Conservation (phyloP, 2,888 invertebrate species). For the Shargacucullia verbasci region DNA sequence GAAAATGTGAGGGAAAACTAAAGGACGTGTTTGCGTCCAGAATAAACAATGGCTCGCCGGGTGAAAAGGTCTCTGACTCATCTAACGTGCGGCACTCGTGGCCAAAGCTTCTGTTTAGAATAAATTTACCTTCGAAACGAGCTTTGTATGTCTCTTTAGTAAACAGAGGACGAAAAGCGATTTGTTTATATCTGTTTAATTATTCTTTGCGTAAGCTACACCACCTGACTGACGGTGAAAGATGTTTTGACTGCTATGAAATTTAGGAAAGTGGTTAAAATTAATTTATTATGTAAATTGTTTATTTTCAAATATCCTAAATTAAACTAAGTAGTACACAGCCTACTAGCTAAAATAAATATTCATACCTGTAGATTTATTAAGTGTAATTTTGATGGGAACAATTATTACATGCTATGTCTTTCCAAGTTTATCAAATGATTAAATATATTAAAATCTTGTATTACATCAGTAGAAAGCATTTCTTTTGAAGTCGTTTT, state of each 20-base stretch:
- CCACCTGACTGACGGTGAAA: constrained; percentile 14
- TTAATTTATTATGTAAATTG: constrained; percentile 1
- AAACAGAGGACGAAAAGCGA: constrained; percentile 63
- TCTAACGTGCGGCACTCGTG: constrained; percentile 70
- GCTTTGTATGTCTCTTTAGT: constrained; percentile 66
- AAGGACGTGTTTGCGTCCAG: constrained; percentile 75
- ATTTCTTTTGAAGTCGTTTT: constrained; percentile 49
- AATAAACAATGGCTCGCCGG: constrained; percentile 77
- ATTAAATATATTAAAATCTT: constrained; percentile 13
- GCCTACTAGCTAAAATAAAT: too few relatives aligned
- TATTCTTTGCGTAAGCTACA: constrained; percentile 44
- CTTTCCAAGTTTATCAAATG: too few relatives aligned
- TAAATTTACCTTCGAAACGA: constrained; percentile 79
- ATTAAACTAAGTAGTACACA: too few relatives aligned
- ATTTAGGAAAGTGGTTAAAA: constrained; percentile 25
- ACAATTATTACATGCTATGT: too few relatives aligned
- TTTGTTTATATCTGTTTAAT: constrained; percentile 56
- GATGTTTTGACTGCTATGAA: constrained; percentile 12
- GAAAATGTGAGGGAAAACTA: constrained; percentile 78
- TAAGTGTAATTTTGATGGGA: too few relatives aligned
- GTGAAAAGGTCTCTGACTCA: constrained; percentile 86
- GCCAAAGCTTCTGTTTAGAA: constrained; percentile 79
- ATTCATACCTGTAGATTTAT: too few relatives aligned
- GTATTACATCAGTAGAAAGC: constrained; percentile 12
- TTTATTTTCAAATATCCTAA: not conserved